phyloP scores from a whole-genome alignment of 1,140 invertebrate species.

The Zophobas morio region DNA sequence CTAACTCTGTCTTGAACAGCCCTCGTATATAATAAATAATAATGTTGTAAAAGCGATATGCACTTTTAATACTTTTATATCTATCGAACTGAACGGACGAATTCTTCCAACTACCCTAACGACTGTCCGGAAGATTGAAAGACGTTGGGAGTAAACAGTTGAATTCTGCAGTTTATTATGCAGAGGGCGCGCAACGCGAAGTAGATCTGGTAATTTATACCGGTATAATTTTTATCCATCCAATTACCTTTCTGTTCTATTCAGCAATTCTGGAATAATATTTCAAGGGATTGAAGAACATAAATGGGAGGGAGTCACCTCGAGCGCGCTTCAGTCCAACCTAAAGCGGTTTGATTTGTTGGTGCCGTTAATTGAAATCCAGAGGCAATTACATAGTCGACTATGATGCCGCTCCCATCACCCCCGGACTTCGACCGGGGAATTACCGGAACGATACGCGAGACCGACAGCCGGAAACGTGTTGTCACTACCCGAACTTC shows the following conservation, averaged over 20 bases:
- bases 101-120: no score
- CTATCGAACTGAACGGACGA: no score
- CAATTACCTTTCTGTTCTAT: constrained; percentile 66
- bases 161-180: constrained; percentile 27
- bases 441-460: constrained; percentile 42
- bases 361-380: constrained; percentile 70
- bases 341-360: constrained; percentile 70
- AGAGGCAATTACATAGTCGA: constrained; percentile 67
- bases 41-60: no score
- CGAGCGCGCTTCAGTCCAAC: constrained; percentile 59
- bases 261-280: constrained; percentile 66
- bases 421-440: constrained; percentile 38
- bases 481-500: constrained; percentile 40
- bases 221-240: constrained; percentile 65
- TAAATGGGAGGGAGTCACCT: constrained; percentile 61
- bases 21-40: no score
- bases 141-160: background rate
- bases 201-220: constrained; percentile 56
- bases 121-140: no score
- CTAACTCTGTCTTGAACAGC: no score
- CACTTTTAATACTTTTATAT: no score
- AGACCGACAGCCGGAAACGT: constrained; percentile 41
- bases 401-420: constrained; percentile 58
- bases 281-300: constrained; percentile 67
- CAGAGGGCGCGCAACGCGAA: constrained; percentile 5